Base-by-base conservation (phyloP, 2,797 vertebrate genomes). In the Labeo calbasu region DNA sequence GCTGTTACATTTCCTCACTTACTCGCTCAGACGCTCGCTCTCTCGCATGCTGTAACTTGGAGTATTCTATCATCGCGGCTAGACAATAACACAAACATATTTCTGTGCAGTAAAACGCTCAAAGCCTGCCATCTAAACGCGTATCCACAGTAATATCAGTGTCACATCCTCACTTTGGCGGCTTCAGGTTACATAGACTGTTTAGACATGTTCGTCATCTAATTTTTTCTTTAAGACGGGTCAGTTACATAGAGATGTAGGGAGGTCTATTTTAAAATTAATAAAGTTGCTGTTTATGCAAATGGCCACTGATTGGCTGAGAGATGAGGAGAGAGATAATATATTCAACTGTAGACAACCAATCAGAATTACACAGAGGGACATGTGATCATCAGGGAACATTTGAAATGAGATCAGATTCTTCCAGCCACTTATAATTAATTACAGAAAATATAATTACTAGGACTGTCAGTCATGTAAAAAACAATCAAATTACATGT, bases 71-170 rank as follows among this genome's bases (percentile, higher is more conserved):
- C 46, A 65, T 28, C 69, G 5, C 25, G 25, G 25, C 25, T 50
- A 73, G 69, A 82, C 80, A 82, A 32, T 61, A 82, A 77, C 81
- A 68, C 76, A 79, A 70, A 61, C 43, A 48, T 53, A 59, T 61
- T 81, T 82, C 57, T n/a, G 40, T 23, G 70, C 70, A 17, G 70
- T 50, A 65, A 75, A 82, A 53, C 13, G 36, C 68, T 81, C 17
- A 71, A 70, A 46, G 79, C 59, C 79, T 59, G 28, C 43, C 32
- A 48, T 57, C 68, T 32, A 23, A 17, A 57, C 21, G 46, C 57
- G 28, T 66, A 65, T 65, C 80, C 70, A 36, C 21, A 53, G 83
- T 66, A 84, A 68, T 50, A 70, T 36, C 51, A 65, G 66, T 23
- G 40, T 36, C 10, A 55, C 50, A 21, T 50, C n/a, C 70, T 80